Evolutionary conservation across 2,113 vertebrate genomes (phyloP).

Genomic region (Clupea harengus): DNA sequence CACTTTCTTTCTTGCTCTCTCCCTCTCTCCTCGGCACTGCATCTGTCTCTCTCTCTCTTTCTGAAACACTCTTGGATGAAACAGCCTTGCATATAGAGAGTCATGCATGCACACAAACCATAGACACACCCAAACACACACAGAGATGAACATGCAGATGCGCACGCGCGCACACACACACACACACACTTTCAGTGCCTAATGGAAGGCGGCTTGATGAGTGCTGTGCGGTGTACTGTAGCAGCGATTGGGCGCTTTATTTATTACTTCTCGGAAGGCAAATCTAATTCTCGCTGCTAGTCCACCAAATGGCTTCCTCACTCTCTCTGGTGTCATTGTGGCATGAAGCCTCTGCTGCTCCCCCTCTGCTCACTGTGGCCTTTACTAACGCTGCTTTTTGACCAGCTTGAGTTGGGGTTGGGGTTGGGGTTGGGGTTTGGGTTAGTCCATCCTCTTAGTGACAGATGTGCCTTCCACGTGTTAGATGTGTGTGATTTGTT

Average conservation of each 20-base stretch:
- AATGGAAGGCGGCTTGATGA: slow-evolving; percentile 48
- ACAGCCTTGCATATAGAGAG: background rate
- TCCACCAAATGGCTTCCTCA: slow-evolving; percentile 36
- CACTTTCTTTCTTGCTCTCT: background rate
- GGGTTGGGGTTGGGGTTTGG: background rate
- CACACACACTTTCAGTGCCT: slow-evolving; percentile 23
- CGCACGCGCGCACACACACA: background rate
- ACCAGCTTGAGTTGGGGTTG: background rate
- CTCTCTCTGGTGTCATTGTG: background rate
- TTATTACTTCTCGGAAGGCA: slow-evolving; percentile 51
- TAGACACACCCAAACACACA: background rate
- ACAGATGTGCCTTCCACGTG: background rate
- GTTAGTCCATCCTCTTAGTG: background rate
- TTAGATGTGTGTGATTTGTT: background rate
- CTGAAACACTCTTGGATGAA: slow-evolving; percentile 4
- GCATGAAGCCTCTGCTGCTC: background rate
- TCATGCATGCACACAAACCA: background rate
- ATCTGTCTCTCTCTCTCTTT: background rate
- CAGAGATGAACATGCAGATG: background rate
- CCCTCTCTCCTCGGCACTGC: background rate
- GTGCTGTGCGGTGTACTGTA: slow-evolving; percentile 48
- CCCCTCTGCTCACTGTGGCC: background rate
- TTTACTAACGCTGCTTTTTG: background rate
- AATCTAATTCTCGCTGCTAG: slow-evolving; percentile 46
- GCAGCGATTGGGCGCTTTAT: slow-evolving; percentile 37